Base-by-base conservation (phyloP, 2,797 vertebrate species). In the Choloepus didactylus region DNA sequence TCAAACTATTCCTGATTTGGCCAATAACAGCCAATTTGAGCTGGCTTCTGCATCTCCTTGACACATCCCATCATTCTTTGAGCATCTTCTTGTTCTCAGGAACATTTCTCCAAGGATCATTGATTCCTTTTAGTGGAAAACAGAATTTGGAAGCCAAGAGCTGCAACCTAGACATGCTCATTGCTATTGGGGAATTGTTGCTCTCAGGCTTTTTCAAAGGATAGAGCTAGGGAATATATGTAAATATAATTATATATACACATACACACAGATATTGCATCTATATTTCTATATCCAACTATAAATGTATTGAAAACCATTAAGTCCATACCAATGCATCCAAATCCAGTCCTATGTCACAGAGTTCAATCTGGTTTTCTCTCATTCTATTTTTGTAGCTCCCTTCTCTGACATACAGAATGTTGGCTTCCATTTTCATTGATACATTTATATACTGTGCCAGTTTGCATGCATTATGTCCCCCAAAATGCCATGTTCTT, bases 1-100 rank as follows among this genome's bases (percentile, higher is more conserved):
- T 69, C 21, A 56, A 41, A 84, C 56, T 84, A 11, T 73, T 46
- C 18, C n/a, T 41, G 49, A 72, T 91, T n/a, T 95, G 46, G 64
- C 51, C 46, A 73, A 31, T 44, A n/a, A 12, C 23, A 35, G 54
- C n/a, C 29, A 69, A 67, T 54, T 38, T 75, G 62, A 29, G 18
- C 41, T 73, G 66, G 35, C 27, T 44, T 95, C 72, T 75, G 5
- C 35, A 38, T 69, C 46, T 72, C 70, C 51, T 89, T 75, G 81
- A 89, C 8, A 76, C 18, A 62, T 31, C 23, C n/a, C 23, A 12
- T 77, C 46, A 31, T 84, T 85, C 59, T 93, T 75, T 88, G 31
- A 84, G 75, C 19, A 92, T 5, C 31, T 91, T 67, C 31, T 66
- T 84, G 56, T 35, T 89, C 94, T 92, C 38, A 92, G 46, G 54